phyloP scores from a whole-genome alignment of 2,888 invertebrate genomes.

The Zaprionus lineosus region DNA sequence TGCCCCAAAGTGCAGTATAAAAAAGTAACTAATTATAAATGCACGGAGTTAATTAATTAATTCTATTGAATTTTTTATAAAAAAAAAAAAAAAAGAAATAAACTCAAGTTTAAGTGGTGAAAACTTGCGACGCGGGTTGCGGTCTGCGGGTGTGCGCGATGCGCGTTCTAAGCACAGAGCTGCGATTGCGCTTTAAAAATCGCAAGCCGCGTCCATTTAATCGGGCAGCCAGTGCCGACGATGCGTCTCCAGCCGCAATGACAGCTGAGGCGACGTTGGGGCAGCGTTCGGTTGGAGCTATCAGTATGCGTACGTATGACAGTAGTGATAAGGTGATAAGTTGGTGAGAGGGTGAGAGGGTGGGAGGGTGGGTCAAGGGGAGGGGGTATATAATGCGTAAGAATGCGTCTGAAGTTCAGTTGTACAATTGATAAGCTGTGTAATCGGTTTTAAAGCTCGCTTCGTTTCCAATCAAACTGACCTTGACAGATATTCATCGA shows the following conservation, averaged over 20 bases:
- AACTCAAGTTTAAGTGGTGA: too few species aligned
- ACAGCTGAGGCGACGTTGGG: constrained; percentile 11
- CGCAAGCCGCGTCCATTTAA: constrained; percentile 74
- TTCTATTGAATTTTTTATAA: too few species aligned
- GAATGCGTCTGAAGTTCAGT: too few species aligned
- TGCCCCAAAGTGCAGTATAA: too few species aligned
- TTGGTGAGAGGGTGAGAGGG: neutral
- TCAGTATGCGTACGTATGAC: constrained; percentile 45
- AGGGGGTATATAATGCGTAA: too few species aligned
- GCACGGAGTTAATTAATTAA: too few species aligned
- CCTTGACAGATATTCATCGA: constrained; percentile 40
- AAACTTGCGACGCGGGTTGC: too few species aligned
- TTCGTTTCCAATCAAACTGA: constrained; percentile 28
- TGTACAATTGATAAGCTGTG: constrained; percentile 21
- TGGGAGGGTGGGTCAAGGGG: too few species aligned
- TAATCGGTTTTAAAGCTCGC: constrained; percentile 14
- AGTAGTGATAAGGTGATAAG: neutral
- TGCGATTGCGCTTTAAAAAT: constrained; percentile 73
- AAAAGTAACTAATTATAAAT: too few species aligned
- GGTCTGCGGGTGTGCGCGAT: constrained; percentile 36
- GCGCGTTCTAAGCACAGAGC: constrained; percentile 72
- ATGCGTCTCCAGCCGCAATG: constrained; percentile 41
- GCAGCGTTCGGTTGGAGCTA: constrained; percentile 27
- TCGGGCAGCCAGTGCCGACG: constrained; percentile 73
- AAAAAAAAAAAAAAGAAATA: too few species aligned